phyloP scores from a whole-genome alignment of 1,140 invertebrate species.

The Hylaeus volcanicus region DNA sequence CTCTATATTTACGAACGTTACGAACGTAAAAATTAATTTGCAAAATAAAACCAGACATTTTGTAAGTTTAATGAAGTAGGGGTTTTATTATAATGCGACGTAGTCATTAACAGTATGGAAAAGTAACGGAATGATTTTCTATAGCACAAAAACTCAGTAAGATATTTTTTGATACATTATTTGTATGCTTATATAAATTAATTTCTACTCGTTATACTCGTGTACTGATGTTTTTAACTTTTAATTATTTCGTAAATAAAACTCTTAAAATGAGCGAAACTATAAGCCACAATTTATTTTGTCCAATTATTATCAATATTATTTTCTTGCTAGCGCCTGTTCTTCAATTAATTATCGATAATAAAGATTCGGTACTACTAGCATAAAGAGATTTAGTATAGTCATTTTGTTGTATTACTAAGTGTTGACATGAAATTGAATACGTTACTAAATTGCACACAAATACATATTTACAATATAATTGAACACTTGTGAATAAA shows the following conservation, averaged over 20 bases:
- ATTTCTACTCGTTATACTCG: background rate
- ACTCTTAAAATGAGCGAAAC: too few species aligned
- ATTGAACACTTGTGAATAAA: constrained; percentile 37
- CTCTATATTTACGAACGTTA: background rate
- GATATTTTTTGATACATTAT: background rate
- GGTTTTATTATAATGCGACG: constrained; percentile 29
- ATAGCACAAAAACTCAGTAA: constrained; percentile 21
- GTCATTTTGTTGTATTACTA: background rate
- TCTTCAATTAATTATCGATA: background rate
- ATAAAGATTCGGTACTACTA: constrained; percentile 10
- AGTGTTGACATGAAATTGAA: constrained; percentile 2
- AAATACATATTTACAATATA: constrained; percentile 40
- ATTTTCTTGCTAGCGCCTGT: background rate
- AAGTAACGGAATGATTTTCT: constrained; percentile 24
- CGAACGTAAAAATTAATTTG: background rate
- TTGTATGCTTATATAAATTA: background rate
- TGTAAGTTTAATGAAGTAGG: constrained; percentile 13
- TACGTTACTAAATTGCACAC: constrained; percentile 29
- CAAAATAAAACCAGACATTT: background rate
- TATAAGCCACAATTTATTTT: background rate
- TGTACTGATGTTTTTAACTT: constrained; percentile 5
- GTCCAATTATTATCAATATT: background rate
- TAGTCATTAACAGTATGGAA: constrained; percentile 26
- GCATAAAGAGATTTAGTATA: constrained; percentile 3
- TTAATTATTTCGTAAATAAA: background rate